Evolutionary conservation across 2,888 invertebrate species (phyloP), one percentile per base, ranked within the genome.

Genomic region (Tenthredo scrophulariae): DNA sequence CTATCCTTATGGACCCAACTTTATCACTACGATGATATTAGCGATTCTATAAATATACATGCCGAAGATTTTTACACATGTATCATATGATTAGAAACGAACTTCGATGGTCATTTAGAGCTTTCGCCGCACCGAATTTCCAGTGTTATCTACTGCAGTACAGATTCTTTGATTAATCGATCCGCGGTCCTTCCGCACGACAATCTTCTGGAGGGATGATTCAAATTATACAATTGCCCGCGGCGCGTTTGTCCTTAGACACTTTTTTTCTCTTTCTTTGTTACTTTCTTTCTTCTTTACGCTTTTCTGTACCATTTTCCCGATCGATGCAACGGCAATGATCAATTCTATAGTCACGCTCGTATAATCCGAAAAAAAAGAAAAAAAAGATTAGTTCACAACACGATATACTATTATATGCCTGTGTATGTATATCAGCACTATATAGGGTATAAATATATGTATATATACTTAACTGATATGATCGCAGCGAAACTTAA

Each of bases 151-250:
- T 50, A 29, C 77, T 50, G 77, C 29, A 37, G 80, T 37, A 37
- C 7, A 37, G 37, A 62, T 80, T 62, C 80, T 37, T 62, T 62
- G 40, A 80, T 80, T 40, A 62, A 80, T 80, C 80, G 58, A 62
- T 62, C 54, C 62, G 15, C 62, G 37, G 37, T 62, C 77, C 46
- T 40, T 40, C 3, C 5, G n/a, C 37, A 62, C 37, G 13, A 18
- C 50, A 50, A 50, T 33, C 50, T 26, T 77, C 18, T 29, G 26
- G 77, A 50, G 77, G 54, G 50, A 77, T 33, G 50, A 77, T 46
- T 77, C 50, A 77, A 77, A 77, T 46, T 22, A 26, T 75, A 9
- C 46, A 46, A 67, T 67, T 67, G 15, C 18, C 67, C 29, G 13
- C 37, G 33, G 33, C 54, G 50, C 54, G 54, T 54, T 50, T 50